phyloP scores from a whole-genome alignment of 1,140 invertebrate species.

The Littorina saxatilis region DNA sequence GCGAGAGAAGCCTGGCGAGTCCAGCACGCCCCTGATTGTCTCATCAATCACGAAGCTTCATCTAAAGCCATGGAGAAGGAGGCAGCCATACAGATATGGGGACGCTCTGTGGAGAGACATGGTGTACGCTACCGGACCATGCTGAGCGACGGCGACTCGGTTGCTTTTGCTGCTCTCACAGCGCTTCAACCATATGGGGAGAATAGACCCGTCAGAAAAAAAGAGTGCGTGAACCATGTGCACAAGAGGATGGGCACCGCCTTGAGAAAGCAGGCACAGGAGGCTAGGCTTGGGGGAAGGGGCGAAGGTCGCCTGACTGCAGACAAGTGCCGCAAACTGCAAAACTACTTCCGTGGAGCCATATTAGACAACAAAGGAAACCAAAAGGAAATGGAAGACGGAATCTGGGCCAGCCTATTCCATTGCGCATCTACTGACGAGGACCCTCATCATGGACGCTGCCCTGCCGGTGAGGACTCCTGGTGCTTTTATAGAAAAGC shows the following conservation, averaged over 20 bases:
- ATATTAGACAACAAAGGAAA: not conserved
- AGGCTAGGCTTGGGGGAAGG: no score
- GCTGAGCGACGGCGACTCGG: no score
- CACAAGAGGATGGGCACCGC: slow-evolving; percentile 30
- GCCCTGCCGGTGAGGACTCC: not conserved
- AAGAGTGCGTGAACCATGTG: slow-evolving; percentile 23
- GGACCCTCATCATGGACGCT: not conserved
- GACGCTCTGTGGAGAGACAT: no score
- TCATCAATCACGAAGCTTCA: no score
- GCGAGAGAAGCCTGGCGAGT: not conserved
- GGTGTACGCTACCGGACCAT: no score
- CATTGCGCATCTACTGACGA: slow-evolving; percentile 8
- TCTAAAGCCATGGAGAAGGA: slow-evolving; percentile 28
- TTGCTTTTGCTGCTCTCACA: no score
- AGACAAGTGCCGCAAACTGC: not conserved
- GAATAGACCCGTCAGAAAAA: not conserved
- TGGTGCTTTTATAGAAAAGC: slow-evolving; percentile 18
- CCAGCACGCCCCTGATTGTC: no score
- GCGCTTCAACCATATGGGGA: no score
- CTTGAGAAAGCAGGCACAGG: not conserved
- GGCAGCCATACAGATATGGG: not conserved
- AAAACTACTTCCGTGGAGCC: not conserved
- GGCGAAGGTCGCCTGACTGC: no score
- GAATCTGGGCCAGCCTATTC: not conserved
- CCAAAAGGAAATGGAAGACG: not conserved